Base-by-base conservation (phyloP, 2,797 vertebrate species). In the Apogon hyalosoma region DNA sequence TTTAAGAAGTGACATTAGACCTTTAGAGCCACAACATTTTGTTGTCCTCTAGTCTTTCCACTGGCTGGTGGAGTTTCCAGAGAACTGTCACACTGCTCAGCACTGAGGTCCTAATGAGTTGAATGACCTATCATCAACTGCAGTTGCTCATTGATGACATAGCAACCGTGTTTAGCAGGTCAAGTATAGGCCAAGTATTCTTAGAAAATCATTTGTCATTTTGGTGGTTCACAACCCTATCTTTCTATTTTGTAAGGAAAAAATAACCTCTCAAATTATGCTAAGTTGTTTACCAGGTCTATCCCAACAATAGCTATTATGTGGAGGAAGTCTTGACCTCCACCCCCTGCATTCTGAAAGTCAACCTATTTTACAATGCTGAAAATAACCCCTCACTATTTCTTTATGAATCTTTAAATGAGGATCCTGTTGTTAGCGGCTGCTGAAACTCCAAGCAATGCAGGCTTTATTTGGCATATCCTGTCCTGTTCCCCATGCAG, bases 381-480 rank as follows among this genome's bases (percentile, higher is more conserved):
- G 18, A 50, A 77, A 87, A 88, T 77, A 86, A 64, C 18, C 67
- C 42, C 49, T 53, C 3, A 49, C 49, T 60, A 65, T 73, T 59
- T 68, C 69, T 83, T 83, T 69, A 74, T 82, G 83, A 86, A 88
- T 79, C 70, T 78, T 72, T 54, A 52, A 82, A 83, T 3, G 41
- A 66, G 40, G 70, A 76, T 75, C 62, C 86, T 77, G 82, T 88
- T 88, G 83, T 86, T 89, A 58, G 76, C 9, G 11, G 83, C 82
- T 82, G 84, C 80, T 85, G 82, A 80, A 83, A 61, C 84, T 82
- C 72, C 73, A 75, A 68, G 73, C 40, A 0, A 43, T n/a, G 40
- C 64, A 59, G 62, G 75, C 85, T 80, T 69, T 81, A 82, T 88
- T 83, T 85, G 83, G 81, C 76, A 86, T 69, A 87, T 88, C 85